A percentile compares a stretch with the other conserved stretches of the same genome.
Conservation (phyloP, 2,888 invertebrate species). For the Dryomyza anilis region DNA sequence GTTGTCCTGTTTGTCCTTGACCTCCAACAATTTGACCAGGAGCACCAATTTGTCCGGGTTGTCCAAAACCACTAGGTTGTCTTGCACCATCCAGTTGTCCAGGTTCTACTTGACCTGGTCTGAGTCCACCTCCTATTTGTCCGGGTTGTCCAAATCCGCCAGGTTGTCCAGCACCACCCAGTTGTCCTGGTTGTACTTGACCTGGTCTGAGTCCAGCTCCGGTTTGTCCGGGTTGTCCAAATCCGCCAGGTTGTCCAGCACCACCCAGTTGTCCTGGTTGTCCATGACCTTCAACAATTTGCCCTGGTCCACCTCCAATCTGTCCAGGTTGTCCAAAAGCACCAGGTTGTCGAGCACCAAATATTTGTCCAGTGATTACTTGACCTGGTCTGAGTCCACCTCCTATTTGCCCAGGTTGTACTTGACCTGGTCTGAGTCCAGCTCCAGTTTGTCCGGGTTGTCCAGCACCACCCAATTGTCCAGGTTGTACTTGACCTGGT, state of each 20-base stretch:
- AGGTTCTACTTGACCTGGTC: no score
- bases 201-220: conserved; percentile 11
- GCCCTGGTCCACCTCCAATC: conserved; percentile 25
- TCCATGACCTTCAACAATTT: conserved; percentile 24
- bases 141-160: conserved; percentile 32
- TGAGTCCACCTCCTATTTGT: neutral
- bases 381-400: neutral
- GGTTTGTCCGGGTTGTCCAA: conserved; percentile 6
- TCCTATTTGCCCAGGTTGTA: conserved; percentile 19
- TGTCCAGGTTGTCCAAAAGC: conserved; percentile 23
- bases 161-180: neutral
- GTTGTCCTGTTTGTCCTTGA: conserved; percentile 3
- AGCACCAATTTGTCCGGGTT: conserved; percentile 27
- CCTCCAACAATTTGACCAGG: conserved; percentile 15
- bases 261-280: neutral
- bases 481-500: conserved; percentile 14
- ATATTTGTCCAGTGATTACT: neutral
- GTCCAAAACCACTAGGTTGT: conserved; percentile 17
- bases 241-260: neutral
- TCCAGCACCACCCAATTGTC: conserved; percentile 15
- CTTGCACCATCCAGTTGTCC: no score
- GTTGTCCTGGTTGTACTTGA: conserved; percentile 3
- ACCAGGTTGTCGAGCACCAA: conserved; percentile 12
- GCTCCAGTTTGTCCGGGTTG: conserved; percentile 12
- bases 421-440: neutral